phyloP scores from a whole-genome alignment of 2,797 vertebrate genomes.

The Syncerus caffer region DNA sequence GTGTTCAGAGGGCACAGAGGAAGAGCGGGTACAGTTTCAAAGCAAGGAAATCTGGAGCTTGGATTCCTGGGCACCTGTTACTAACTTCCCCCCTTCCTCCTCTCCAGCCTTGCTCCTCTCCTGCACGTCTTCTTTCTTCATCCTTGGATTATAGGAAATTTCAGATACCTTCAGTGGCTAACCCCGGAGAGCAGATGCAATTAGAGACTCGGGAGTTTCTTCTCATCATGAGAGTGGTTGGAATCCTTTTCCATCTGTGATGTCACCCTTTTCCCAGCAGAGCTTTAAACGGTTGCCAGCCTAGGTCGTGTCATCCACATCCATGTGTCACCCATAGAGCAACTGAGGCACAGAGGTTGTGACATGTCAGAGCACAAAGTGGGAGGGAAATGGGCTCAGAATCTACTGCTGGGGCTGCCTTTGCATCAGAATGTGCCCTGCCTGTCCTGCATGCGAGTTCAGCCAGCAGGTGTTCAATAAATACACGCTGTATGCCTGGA shows the following conservation, averaged over 20 bases:
- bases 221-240: neutral
- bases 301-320: neutral
- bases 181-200: neutral
- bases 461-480: neutral
- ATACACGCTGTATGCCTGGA: neutral
- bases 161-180: neutral
- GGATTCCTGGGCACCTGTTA: neutral
- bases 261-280: neutral
- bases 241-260: neutral
- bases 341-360: neutral
- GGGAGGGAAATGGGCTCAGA: neutral
- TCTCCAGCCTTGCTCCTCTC: neutral
- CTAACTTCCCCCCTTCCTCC: neutral
- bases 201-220: neutral
- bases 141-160: neutral
- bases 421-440: neutral
- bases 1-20: neutral
- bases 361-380: neutral
- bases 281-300: neutral
- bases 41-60: neutral
- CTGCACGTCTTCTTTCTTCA: neutral
- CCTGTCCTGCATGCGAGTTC: neutral
- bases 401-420: neutral
- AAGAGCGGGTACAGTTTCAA: constrained; percentile 37
- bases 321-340: neutral